Percentiles rank a stretch among this genome's conserved stretches.
phyloP scores from a whole-genome alignment of 1,140 invertebrate genomes.

The Trigoniulus corallinus region DNA sequence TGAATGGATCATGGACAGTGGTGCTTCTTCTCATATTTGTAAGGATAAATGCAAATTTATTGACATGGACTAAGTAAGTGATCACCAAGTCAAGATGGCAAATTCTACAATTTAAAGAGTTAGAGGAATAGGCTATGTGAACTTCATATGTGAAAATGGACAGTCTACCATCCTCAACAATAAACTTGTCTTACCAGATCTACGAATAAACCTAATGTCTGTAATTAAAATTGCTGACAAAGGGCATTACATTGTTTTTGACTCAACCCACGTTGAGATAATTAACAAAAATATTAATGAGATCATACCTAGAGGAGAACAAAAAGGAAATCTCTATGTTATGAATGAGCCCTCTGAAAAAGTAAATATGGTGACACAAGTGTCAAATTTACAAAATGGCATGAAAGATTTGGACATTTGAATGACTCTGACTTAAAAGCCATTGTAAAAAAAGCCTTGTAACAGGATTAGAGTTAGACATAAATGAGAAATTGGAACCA shows the following conservation, averaged over 20 bases:
- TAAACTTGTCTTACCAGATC: not conserved
- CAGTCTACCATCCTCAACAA: not conserved
- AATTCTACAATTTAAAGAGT: not conserved
- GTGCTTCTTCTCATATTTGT: not conserved
- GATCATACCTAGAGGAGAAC: not conserved
- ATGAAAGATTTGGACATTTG: not conserved
- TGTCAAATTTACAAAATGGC: not conserved
- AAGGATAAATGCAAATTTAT: not conserved
- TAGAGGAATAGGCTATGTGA: not conserved
- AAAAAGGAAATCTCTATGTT: not conserved
- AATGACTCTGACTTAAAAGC: not conserved
- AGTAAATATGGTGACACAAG: not conserved
- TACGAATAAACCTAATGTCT: not conserved
- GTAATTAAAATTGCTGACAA: conserved; percentile 3
- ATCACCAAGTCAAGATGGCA: not conserved
- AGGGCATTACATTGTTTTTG: not conserved
- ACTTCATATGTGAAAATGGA: not conserved
- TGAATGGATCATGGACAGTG: conserved; percentile 2
- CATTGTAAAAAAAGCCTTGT: not conserved
- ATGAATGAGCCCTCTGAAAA: not conserved
- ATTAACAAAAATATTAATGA: not conserved
- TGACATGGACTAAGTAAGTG: not conserved
- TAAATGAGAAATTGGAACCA: not conserved
- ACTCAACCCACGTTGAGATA: not conserved
- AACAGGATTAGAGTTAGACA: not conserved